Evolutionary conservation across 2,797 vertebrate genomes (phyloP), one percentile per base, ranked within the genome.

Genomic region (Chloroceryle amazona): DNA sequence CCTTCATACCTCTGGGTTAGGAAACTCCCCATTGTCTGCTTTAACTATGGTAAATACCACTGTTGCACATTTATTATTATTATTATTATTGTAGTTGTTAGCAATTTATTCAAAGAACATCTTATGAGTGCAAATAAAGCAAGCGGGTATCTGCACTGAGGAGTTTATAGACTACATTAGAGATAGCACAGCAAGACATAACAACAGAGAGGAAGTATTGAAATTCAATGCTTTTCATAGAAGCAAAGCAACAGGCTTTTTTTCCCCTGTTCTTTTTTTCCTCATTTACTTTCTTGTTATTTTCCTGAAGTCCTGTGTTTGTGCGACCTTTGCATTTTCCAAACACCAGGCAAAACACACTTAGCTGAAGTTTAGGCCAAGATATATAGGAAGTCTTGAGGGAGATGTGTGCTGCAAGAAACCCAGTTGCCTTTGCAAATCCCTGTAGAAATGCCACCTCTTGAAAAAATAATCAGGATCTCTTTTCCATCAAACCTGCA

Each of bases 51-150:
- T 84, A 95, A 96, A 95, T 81, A 67, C 33, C 80, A 79, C 51
- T 60, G 78, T 55, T 95, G 35, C 67, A 89, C 78, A 46, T 39
- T 39, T 39, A 39, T 39, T 39, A 39, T 41, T 41, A 41, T 78
- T 80, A 41, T 84, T 93, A 61, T 82, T 73, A 71, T 61, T 81
- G 75, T n/a, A 71, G 55, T 62, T 92, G 86, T 85, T 91, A 88
- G 58, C 85, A 94, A 49, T 96, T 91, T 96, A 95, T 95, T 95
- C 94, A 84, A 76, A 81, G 72, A 93, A 93, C 82, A 90, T 73
- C 90, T 86, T 93, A 89, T 51, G 68, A 91, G 20, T 93, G 60
- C 84, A 95, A 95, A 94, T 94, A 95, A 97, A 95, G 82, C 13
- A 54, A 93, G 51, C 61, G 79, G 80, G 85, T 95, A 73, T 86